phyloP scores from a whole-genome alignment of 2,113 vertebrate genomes.

The Zapus hudsonius region DNA sequence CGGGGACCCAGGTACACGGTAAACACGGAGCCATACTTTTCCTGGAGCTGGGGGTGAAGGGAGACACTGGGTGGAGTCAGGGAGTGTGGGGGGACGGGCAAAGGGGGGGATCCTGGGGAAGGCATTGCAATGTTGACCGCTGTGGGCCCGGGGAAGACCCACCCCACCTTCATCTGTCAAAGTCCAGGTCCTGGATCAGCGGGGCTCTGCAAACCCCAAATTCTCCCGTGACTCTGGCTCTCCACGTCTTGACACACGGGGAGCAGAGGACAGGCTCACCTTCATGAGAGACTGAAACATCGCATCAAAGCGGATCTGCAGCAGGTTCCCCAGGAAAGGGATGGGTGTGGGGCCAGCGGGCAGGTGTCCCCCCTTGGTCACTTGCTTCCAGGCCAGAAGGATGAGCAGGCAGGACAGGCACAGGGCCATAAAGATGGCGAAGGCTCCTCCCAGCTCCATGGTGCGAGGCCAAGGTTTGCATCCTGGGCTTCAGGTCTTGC shows the following conservation, averaged over 20 bases:
- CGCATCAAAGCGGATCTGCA: slow-evolving; percentile 70
- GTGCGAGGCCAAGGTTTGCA: background rate
- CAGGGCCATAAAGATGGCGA: slow-evolving; percentile 70
- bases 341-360: slow-evolving; percentile 80
- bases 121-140: background rate
- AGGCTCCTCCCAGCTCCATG: slow-evolving; percentile 69
- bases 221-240: background rate
- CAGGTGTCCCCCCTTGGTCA: slow-evolving; percentile 64
- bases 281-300: slow-evolving; percentile 79
- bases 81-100: too few species aligned
- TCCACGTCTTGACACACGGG: too few species aligned
- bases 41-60: slow-evolving; percentile 72
- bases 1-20: slow-evolving; percentile 80
- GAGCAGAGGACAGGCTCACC: slow-evolving; percentile 71
- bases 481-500: background rate
- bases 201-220: background rate
- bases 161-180: background rate
- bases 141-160: background rate
- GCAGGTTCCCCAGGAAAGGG: slow-evolving; percentile 82
- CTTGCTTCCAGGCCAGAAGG: slow-evolving; percentile 70
- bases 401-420: slow-evolving; percentile 70
- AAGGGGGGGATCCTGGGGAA: background rate
- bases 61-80: background rate
- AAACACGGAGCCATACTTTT: slow-evolving; percentile 82
- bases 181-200: background rate